Evolutionary conservation across 2,797 vertebrate species (phyloP).

Genomic region (Loriculus beryllinus): DNA sequence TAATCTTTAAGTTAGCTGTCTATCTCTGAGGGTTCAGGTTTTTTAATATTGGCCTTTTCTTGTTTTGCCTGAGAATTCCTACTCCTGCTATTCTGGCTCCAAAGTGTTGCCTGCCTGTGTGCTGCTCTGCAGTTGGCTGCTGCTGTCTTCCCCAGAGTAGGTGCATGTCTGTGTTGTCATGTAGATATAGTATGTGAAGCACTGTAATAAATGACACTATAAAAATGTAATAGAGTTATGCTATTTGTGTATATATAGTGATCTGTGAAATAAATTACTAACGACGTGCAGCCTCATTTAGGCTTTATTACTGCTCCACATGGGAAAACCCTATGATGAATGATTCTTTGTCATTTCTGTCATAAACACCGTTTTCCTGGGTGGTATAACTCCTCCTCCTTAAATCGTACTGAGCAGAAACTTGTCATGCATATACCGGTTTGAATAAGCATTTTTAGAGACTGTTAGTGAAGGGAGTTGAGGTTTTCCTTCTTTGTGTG

Average conservation of each 20-base stretch:
- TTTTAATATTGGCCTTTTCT: neutral
- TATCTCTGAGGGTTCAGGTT: neutral
- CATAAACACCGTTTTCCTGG: constrained; percentile 68
- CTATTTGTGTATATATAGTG: constrained; percentile 68
- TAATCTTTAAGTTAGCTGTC: neutral
- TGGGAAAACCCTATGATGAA: constrained; percentile 64
- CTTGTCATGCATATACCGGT: constrained; percentile 44
- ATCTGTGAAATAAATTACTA: constrained; percentile 71
- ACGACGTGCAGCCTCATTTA: constrained; percentile 67
- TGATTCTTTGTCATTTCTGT: constrained; percentile 70
- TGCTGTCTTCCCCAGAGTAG: neutral
- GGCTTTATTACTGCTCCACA: constrained; percentile 66
- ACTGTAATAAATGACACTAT: constrained; percentile 54
- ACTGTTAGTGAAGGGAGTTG: constrained; percentile 49
- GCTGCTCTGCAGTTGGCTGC: neutral
- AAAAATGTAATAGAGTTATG: constrained; percentile 56
- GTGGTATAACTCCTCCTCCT: constrained; percentile 34
- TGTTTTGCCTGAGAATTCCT: neutral
- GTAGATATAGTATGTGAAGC: constrained; percentile 32
- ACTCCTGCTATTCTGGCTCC: neutral
- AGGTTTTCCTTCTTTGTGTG: neutral
- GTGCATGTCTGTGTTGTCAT: neutral
- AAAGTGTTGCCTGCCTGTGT: neutral
- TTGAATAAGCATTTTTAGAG: constrained; percentile 64
- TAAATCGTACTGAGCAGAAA: constrained; percentile 29